phyloP scores from a whole-genome alignment of 1,140 invertebrate genomes.

The Drosophila repleta region DNA sequence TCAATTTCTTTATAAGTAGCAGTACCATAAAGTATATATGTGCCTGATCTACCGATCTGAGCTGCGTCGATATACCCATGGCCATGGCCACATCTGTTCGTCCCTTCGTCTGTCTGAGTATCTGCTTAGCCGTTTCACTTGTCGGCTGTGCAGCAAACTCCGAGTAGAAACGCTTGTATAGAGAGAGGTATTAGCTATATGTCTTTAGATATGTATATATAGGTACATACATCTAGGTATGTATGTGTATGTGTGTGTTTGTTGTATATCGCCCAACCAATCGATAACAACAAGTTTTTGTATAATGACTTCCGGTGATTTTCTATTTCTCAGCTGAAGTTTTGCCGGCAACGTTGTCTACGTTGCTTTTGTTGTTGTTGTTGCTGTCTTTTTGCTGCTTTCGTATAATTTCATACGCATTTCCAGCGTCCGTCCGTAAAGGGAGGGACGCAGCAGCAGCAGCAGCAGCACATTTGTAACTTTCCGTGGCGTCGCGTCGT shows the following conservation, averaged over 20 bases:
- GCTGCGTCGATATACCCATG: no score
- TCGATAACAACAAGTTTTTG: slow-evolving; percentile 82
- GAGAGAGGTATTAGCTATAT: slow-evolving; percentile 13
- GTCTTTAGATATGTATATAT: slow-evolving; percentile 15
- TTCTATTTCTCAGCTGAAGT: slow-evolving; percentile 79
- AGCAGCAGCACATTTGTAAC: slow-evolving; percentile 28
- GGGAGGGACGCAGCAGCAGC: slow-evolving; percentile 3
- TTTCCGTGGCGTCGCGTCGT: slow-evolving; percentile 23
- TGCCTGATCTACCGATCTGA: no score
- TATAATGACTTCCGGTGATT: slow-evolving; percentile 82
- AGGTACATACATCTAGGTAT: no score
- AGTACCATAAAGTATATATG: no score
- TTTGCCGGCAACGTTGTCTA: slow-evolving; percentile 61
- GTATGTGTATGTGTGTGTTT: slow-evolving; percentile 40
- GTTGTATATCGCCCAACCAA: slow-evolving; percentile 73
- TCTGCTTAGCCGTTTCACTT: background rate
- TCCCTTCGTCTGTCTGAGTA: no score
- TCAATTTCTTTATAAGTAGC: no score
- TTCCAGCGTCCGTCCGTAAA: slow-evolving; percentile 55
- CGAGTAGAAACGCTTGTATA: slow-evolving; percentile 14
- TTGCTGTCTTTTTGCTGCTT: slow-evolving; percentile 56
- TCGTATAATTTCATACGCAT: slow-evolving; percentile 80
- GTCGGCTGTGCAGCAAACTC: slow-evolving; percentile 34
- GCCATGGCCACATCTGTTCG: no score
- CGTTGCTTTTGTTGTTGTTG: slow-evolving; percentile 37